Percentiles rank a stretch among this genome's conserved stretches.
These are phyloP conservation scores for Pelmatolapia mariae DNA, from an alignment of 2,113 vertebrate genomes.

Conservation along the genomic window DNA sequence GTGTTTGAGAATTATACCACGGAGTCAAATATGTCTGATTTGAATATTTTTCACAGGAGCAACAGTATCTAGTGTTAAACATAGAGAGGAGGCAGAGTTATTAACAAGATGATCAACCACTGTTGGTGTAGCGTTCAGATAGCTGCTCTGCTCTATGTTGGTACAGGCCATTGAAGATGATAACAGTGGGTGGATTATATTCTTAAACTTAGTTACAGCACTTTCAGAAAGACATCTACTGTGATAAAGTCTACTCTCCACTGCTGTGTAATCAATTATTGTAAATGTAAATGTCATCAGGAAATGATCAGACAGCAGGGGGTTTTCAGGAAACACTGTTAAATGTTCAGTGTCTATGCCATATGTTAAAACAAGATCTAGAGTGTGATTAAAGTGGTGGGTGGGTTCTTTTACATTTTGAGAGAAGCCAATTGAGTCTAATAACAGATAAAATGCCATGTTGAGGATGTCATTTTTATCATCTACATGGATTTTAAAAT, in stretches of 20 bases:
- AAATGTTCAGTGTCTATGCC: background rate
- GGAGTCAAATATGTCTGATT: too few relatives aligned
- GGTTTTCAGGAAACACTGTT: background rate
- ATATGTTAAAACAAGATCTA: background rate
- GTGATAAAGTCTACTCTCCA: background rate
- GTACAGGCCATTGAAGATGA: too few relatives aligned
- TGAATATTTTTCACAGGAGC: too few relatives aligned
- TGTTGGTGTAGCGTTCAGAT: too few relatives aligned
- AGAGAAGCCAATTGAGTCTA: background rate
- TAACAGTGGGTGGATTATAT: background rate
- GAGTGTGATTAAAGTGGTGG: too few relatives aligned
- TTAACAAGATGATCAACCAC: too few relatives aligned
- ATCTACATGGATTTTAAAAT: too few relatives aligned
- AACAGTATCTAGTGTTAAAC: too few relatives aligned
- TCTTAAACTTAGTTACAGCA: background rate
- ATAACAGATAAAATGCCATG: too few relatives aligned
- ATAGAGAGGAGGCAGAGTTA: too few relatives aligned
- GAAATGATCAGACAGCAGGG: background rate
- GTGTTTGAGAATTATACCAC: too few relatives aligned
- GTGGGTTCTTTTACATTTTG: background rate
- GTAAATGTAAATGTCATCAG: background rate
- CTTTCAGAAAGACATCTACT: background rate
- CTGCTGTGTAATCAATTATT: background rate
- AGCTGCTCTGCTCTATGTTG: background rate
- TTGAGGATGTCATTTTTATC: too few relatives aligned